phyloP scores from a whole-genome alignment of 2,888 invertebrate species.

The Temnothorax unifasciatus region DNA sequence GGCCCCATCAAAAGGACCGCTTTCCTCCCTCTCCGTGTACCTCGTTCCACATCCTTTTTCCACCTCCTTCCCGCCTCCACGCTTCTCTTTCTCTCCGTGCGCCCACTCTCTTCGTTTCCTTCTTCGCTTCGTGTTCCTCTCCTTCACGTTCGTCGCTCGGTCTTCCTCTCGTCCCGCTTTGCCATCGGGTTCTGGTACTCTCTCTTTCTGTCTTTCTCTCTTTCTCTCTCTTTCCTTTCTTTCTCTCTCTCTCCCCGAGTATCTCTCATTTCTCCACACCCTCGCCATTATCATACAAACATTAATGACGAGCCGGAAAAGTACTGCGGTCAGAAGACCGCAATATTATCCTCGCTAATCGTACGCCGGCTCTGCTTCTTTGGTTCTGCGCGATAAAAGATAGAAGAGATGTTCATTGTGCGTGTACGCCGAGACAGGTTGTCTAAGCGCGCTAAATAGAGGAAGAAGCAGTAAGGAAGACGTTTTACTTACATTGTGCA shows the following conservation, averaged over 20 bases:
- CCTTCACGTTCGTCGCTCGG: slow-evolving; percentile 60
- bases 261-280: slow-evolving; percentile 84
- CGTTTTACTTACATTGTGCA: slow-evolving; percentile 39
- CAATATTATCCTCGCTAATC: slow-evolving; percentile 81
- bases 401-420: slow-evolving; percentile 52
- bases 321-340: slow-evolving; percentile 79
- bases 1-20: slow-evolving; percentile 84
- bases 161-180: slow-evolving; percentile 41
- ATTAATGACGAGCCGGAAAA: slow-evolving; percentile 85
- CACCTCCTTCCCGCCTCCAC: slow-evolving; percentile 48
- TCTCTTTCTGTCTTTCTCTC: slow-evolving; percentile 53
- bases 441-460: slow-evolving; percentile 37
- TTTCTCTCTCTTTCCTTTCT: slow-evolving; percentile 49
- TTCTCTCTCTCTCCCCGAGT: slow-evolving; percentile 66
- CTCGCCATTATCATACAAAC: slow-evolving; percentile 85
- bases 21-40: slow-evolving; percentile 71
- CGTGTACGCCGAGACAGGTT: slow-evolving; percentile 29
- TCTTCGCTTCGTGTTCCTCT: slow-evolving; percentile 62
- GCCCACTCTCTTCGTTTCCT: slow-evolving; percentile 61
- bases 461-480: slow-evolving; percentile 30
- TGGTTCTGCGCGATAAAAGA: slow-evolving; percentile 52
- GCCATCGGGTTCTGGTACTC: slow-evolving; percentile 35
- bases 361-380: slow-evolving; percentile 68
- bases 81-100: slow-evolving; percentile 65
- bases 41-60: slow-evolving; percentile 60